phyloP scores from a whole-genome alignment of 2,113 vertebrate genomes.

The Epinephelus cyanopodus region DNA sequence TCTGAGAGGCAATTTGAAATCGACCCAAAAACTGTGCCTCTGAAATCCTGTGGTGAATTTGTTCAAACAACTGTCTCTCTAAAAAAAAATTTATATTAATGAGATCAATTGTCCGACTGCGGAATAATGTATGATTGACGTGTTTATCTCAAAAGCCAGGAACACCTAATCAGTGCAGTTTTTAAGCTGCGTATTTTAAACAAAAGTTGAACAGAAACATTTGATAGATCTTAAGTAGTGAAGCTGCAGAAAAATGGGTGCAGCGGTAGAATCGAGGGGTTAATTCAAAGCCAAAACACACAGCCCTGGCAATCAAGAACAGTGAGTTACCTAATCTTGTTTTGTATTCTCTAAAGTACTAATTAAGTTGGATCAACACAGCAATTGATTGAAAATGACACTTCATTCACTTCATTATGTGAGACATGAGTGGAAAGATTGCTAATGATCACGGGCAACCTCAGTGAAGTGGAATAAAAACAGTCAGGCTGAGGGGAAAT shows the following conservation, averaged over 20 bases:
- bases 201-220: neutral
- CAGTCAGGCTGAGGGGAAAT: slow-evolving; percentile 61
- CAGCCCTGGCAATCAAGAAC: slow-evolving; percentile 60
- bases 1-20: slow-evolving; percentile 29
- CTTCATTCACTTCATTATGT: slow-evolving; percentile 78
- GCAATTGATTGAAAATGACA: slow-evolving; percentile 80
- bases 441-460: slow-evolving; percentile 76
- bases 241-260: neutral
- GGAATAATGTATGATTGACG: slow-evolving; percentile 34
- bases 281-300: slow-evolving; percentile 65
- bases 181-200: neutral
- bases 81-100: slow-evolving; percentile 19
- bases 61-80: slow-evolving; percentile 13
- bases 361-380: slow-evolving; percentile 81
- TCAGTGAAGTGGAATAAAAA: slow-evolving; percentile 71
- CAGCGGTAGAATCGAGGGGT: slow-evolving; percentile 8
- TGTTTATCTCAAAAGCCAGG: slow-evolving; percentile 26
- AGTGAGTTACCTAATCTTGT: slow-evolving; percentile 69
- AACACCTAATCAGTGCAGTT: neutral
- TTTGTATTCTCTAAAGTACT: slow-evolving; percentile 77
- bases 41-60: neutral
- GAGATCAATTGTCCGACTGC: slow-evolving; percentile 3
- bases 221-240: neutral
- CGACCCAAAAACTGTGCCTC: slow-evolving; percentile 26
- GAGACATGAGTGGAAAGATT: slow-evolving; percentile 79